These are phyloP conservation scores for Botia kubotai DNA, from an alignment of 2,797 vertebrate species.

Conservation along the genomic window DNA sequence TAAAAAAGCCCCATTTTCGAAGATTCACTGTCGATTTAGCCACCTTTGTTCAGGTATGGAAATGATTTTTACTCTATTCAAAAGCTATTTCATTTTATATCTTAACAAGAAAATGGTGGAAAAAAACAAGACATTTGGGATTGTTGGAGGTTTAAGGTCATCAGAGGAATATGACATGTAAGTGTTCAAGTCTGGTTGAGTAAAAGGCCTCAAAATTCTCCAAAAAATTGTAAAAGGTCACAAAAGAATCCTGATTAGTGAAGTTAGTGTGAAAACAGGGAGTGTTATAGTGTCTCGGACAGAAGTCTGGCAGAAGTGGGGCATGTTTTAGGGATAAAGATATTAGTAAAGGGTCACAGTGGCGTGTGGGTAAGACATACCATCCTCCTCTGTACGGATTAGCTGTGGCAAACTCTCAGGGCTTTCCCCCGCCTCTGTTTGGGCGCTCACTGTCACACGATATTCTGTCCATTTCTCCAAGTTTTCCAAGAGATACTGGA, in stretches of 20 bases:
- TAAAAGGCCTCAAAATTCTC: conserved; percentile 47
- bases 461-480: conserved; percentile 99
- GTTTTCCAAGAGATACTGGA: conserved; percentile 94
- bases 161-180: conserved; percentile 74
- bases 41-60: conserved; percentile 50
- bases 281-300: conserved; percentile 63
- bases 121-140: conserved; percentile 75
- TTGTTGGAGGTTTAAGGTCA: conserved; percentile 72
- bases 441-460: conserved; percentile 91
- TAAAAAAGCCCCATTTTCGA: conserved; percentile 76
- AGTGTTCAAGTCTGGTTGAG: conserved; percentile 77
- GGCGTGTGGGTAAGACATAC: conserved; percentile 87
- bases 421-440: conserved; percentile 95
- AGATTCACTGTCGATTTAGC: conserved; percentile 75
- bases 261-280: conserved; percentile 62
- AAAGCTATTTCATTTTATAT: conserved; percentile 64
- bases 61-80: conserved; percentile 74
- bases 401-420: conserved; percentile 92
- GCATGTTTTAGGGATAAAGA: conserved; percentile 40
- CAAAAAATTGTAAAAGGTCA: conserved; percentile 53
- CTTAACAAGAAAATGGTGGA: conserved; percentile 56
- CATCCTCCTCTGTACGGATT: conserved; percentile 99
- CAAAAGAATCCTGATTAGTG: conserved; percentile 66
- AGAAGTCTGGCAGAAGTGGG: conserved; percentile 65
- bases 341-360: conserved; percentile 48